phyloP scores from a whole-genome alignment of 2,888 invertebrate genomes.

The Hypomecis punctinalis region DNA sequence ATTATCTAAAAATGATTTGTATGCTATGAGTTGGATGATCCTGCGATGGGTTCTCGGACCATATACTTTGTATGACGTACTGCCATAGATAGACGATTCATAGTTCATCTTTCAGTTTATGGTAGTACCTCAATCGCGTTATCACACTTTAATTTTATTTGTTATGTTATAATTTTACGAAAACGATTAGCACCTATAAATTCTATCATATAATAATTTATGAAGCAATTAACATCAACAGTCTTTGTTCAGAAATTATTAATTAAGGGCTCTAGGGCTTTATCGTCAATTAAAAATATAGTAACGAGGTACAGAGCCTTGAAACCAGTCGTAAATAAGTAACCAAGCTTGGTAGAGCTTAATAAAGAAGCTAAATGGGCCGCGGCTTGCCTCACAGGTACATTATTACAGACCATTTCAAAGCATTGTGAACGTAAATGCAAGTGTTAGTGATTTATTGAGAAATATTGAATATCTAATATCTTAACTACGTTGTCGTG shows the following conservation, averaged over 20 bases:
- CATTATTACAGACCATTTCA: conserved; percentile 9
- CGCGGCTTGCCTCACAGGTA: conserved; percentile 12
- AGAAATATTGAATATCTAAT: conserved; percentile 32
- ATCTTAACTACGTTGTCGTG: conserved; percentile 26
- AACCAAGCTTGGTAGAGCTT: conserved; percentile 1
- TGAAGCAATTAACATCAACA: no score
- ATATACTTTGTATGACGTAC: no score
- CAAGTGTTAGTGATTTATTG: conserved; percentile 28
- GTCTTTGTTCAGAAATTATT: neutral
- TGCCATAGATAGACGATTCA: no score
- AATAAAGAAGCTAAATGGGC: conserved; percentile 21
- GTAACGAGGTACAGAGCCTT: conserved; percentile 10
- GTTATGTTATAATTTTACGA: no score
- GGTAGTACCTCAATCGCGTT: no score
- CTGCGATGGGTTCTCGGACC: no score
- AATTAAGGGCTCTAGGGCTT: conserved; percentile 10
- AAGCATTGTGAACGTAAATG: conserved; percentile 23
- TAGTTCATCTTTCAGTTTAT: no score
- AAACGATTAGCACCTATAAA: no score
- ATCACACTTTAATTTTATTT: no score
- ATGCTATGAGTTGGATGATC: no score
- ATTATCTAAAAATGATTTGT: no score
- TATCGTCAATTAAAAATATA: conserved; percentile 19
- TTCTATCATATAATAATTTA: no score
- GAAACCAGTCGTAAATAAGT: conserved; percentile 6